Percentiles rank a stretch among this genome's conserved stretches.
Conservation (phyloP, 2,113 vertebrate species). For the Anguilla rostrata region DNA sequence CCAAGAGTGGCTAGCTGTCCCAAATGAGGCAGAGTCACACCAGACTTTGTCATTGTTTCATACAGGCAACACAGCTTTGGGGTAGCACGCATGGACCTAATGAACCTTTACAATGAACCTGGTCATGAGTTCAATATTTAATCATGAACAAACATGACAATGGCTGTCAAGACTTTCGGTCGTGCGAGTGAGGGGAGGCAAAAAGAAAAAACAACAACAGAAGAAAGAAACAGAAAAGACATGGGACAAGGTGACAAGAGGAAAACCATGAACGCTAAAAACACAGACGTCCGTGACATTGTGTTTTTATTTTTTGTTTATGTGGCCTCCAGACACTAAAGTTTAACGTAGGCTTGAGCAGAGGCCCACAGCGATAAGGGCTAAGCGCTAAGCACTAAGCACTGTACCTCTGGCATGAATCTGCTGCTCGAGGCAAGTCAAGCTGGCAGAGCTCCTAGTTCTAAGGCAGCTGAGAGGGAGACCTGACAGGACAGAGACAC, state of each 20-base stretch:
- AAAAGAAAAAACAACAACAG: neutral
- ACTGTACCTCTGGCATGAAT: conserved; percentile 94
- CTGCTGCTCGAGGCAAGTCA: conserved; percentile 94
- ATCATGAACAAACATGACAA: neutral
- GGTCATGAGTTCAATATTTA: neutral
- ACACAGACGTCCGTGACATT: neutral
- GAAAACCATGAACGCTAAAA: neutral
- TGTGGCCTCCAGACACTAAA: neutral
- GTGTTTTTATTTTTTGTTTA: neutral
- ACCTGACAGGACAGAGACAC: conserved; percentile 71
- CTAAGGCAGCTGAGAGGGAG: conserved; percentile 95
- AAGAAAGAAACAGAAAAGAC: neutral
- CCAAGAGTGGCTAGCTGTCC: too few relatives aligned
- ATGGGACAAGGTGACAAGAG: neutral
- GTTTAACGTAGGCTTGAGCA: too few relatives aligned
- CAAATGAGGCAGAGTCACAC: too few relatives aligned
- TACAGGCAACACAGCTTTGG: neutral
- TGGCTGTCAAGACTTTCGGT: neutral
- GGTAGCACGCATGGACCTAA: neutral
- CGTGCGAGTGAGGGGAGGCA: neutral
- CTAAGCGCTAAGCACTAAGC: conserved; percentile 71
- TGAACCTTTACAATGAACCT: neutral
- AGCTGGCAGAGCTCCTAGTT: conserved; percentile 97
- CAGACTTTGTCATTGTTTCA: neutral
- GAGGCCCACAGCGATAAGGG: conserved; percentile 17